Conservation (phyloP, 2,797 vertebrate species). For the Melanotaenia nigrans region DNA sequence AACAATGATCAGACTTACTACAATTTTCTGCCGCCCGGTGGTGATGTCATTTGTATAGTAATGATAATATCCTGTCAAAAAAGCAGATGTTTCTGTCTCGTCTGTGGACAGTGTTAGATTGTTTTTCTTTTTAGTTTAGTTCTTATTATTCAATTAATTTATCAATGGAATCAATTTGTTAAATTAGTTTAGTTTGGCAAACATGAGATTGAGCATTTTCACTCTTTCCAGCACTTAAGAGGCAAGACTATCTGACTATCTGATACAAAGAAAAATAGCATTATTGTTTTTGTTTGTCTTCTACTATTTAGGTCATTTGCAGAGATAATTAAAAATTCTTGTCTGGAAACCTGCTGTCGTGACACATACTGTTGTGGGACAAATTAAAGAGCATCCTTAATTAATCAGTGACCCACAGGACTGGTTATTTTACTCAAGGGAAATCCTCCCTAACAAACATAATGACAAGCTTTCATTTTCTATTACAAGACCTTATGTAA, state of each 20-base stretch:
- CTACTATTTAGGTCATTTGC: neutral
- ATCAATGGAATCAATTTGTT: no score
- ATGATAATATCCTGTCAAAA: no score
- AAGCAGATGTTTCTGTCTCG: no score
- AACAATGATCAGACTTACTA: no score
- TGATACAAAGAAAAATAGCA: neutral
- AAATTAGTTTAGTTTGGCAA: neutral
- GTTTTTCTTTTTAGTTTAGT: no score
- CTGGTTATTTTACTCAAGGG: slow-evolving; percentile 38
- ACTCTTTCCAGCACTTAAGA: no score
- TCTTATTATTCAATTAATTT: no score
- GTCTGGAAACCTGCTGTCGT: neutral
- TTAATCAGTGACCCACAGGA: slow-evolving; percentile 36
- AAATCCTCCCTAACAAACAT: slow-evolving; percentile 52
- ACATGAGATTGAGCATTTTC: neutral
- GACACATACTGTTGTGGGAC: slow-evolving; percentile 4
- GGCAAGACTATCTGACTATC: neutral
- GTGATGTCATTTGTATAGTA: no score
- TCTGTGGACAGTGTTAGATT: no score
- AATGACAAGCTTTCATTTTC: slow-evolving; percentile 43
- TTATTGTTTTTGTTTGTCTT: neutral
- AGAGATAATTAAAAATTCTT: neutral
- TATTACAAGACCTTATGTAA: slow-evolving; percentile 48
- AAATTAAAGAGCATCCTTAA: slow-evolving; percentile 18
- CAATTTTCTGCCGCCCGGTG: no score